Percentiles rank a stretch among this genome's conserved stretches.
These are phyloP conservation scores for Penelope pileata DNA, from an alignment of 2,113 vertebrate genomes.

Conservation along the genomic window DNA sequence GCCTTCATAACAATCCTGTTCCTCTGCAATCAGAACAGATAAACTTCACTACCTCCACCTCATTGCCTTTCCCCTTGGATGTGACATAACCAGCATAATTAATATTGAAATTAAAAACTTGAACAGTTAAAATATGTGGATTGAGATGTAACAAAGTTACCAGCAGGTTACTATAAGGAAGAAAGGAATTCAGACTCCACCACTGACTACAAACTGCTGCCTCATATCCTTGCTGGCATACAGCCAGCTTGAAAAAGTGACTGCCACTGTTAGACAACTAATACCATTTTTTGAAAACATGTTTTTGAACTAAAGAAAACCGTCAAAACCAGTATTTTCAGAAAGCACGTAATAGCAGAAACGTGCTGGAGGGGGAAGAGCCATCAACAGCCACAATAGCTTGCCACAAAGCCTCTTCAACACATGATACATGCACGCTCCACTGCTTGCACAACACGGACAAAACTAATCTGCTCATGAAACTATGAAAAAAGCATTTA, in stretches of 20 bases:
- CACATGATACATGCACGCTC: not conserved
- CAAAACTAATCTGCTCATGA: not conserved
- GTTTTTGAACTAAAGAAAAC: not conserved
- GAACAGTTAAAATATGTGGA: not conserved
- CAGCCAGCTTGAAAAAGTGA: not conserved
- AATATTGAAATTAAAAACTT: not conserved
- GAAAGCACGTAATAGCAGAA: not conserved
- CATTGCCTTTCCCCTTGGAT: not conserved
- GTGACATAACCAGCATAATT: not conserved
- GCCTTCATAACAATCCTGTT: not conserved
- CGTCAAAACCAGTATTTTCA: not conserved
- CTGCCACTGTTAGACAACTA: not conserved
- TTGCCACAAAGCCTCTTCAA: not conserved
- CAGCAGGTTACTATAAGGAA: not conserved
- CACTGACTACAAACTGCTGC: not conserved
- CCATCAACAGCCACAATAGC: not conserved
- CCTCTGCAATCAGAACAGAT: not conserved
- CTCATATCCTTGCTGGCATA: not conserved
- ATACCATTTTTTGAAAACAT: not conserved
- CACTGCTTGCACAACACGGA: not conserved
- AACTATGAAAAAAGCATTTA: not conserved
- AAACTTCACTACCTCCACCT: not conserved
- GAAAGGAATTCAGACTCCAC: not conserved
- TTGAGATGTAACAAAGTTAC: not conserved
- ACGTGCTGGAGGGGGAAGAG: rapidly evolving